Percentiles rank a stretch among this genome's conserved stretches.
Conservation (phyloP, 2,113 vertebrate species). For the Mesembrinibis cayennensis region DNA sequence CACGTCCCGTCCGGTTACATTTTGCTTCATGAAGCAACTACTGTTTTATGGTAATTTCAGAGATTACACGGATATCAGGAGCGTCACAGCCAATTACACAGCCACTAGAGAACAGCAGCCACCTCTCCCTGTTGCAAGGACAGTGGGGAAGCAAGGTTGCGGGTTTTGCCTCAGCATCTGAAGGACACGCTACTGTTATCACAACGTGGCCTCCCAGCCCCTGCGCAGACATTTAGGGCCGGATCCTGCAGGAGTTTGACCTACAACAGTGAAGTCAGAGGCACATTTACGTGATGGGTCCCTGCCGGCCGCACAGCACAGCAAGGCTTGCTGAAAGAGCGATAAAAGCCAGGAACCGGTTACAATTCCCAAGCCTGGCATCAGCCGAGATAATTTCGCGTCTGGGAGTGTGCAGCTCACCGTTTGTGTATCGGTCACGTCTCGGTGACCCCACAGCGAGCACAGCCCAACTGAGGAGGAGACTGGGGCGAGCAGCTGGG, state of each 20-base stretch:
- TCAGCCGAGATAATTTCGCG: neutral
- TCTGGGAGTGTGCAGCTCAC: neutral
- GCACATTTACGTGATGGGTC: neutral
- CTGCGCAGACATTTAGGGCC: neutral
- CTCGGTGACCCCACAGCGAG: neutral
- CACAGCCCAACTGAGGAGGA: neutral
- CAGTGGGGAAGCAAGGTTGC: neutral
- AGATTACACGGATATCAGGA: neutral
- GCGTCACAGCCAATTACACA: neutral
- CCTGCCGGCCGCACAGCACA: neutral
- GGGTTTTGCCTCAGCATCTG: neutral
- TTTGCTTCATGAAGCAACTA: neutral
- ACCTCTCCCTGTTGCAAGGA: neutral
- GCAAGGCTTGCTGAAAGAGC: neutral
- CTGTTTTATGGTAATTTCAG: neutral
- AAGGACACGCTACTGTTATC: neutral
- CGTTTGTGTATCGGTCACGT: accelerated
- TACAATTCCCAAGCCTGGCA: neutral
- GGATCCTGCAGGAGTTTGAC: neutral
- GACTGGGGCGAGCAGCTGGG: accelerated
- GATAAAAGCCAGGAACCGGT: neutral
- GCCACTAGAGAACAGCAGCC: neutral
- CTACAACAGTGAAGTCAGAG: neutral
- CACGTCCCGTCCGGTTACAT: neutral
- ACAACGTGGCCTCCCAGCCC: neutral